Base-by-base conservation (phyloP, 2,888 invertebrate species). In the Keiferia lycopersicella region DNA sequence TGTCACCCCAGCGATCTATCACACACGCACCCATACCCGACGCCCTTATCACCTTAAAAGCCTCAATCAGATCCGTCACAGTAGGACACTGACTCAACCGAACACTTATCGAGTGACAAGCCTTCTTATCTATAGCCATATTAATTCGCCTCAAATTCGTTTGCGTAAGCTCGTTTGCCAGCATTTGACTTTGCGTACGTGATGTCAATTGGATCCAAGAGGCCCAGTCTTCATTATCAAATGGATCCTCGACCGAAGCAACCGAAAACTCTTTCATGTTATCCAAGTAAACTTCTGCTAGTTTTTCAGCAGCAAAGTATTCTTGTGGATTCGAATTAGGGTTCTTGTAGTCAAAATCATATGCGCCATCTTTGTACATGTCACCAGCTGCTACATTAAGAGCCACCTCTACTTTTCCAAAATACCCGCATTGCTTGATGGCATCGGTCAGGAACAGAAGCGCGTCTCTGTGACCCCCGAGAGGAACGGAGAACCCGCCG, bases 41-140 rank as follows among this genome's bases (percentile, higher is more conserved):
- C 12, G 98, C 96, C 91, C 99, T 99, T 74, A 99, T 87, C 68
- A 99, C 88, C 69, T 99, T 94, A 79, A 96, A 98, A 66, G 98
- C 98, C 73, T 96, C 94, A 74, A 99, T 98, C n/a, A 99, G 95
- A 86, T 99, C 99, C 26, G 98, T 97, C 8, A 99, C 95, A 6
- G 97, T 96, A 51, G 99, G 99, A 70, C 99, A 98, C 93, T 99
- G 99, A 90, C 99, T 99, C 50, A 99, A 95, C 87, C 99, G 98
- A 76, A 99, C 89, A 63, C 98, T 93, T 61, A 98, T 91, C 71
- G 98, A 95, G 88, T 99, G 99, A 88, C 98, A 98, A 8, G 99
- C 96, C 82, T 98, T 98, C 93, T 97, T 97, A 66, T 99, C 98
- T 59, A 98, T 94, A 20, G 98, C 99, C 62, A 95, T 95, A 78